Base-by-base conservation (phyloP, 2,113 vertebrate species). In the Vombatus ursinus region DNA sequence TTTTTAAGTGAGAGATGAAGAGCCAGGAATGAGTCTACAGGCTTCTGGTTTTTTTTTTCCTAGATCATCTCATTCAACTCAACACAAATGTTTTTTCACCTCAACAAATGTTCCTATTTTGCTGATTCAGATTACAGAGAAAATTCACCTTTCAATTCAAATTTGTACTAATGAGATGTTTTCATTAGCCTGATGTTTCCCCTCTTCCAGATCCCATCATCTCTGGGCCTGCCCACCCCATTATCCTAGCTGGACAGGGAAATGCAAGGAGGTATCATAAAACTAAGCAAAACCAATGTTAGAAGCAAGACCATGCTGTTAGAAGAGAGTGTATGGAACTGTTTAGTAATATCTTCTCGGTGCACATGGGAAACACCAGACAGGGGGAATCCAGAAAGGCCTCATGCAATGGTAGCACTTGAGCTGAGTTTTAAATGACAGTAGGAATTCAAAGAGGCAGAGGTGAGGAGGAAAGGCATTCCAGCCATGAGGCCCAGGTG, bases 1-100 rank as follows among this genome's bases (percentile, higher is more conserved):
- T 8, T 68, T 90, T 25, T 54, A 53, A 52, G 94, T 94, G 84
- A 98, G 95, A 97, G 94, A 25, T 95, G 93, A 96, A 94, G 90
- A 98, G 91, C 50, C 94, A 96, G 91, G 52, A 94, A 93, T 92
- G 93, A 96, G 50, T 95, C 14, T 95, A 26, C 57, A 52, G 96
- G 54, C 94, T 96, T 93, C 89, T 97, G 96, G 31, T 96, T 91
- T 50, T 37, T 91, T 50, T 37, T 96, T 96, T 96, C 94, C 90
- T 95, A 93, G 94, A 68, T 50, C 94, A 52, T 89, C 52, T 24
- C 24, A n/a, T 49, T 53, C 61, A 96, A 31, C 90, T 95, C 84
- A 96, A 89, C 7, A 91, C 44, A 94, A 93, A 52, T 23, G 48
- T 31, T 96, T 95, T 50, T 94, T 96, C 94, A 92, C 97, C 95